A percentile compares a stretch with the other conserved stretches of the same genome.
Conservation (phyloP, 2,797 vertebrate genomes). For the Hyperoplus lanceolatus region DNA sequence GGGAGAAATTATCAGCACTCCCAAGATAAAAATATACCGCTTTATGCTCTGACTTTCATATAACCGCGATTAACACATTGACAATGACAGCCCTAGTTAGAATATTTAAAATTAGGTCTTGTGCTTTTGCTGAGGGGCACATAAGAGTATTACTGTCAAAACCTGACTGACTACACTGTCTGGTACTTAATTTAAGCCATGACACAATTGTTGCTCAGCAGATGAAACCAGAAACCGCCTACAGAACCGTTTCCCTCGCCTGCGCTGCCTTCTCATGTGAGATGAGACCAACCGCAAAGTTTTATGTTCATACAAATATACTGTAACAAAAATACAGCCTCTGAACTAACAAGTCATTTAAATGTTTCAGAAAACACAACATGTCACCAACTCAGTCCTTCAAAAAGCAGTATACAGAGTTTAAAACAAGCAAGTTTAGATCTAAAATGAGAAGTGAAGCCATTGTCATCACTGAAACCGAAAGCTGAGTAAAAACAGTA, state of each 20-base stretch:
- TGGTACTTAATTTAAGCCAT: not conserved
- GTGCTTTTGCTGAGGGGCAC: constrained; percentile 12
- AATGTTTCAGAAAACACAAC: not conserved
- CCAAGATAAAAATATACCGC: too few species aligned
- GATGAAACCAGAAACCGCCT: not conserved
- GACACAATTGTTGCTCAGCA: not conserved
- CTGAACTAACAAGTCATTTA: not conserved
- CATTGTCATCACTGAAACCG: constrained; percentile 3
- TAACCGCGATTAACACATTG: too few species aligned
- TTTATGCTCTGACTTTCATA: too few species aligned
- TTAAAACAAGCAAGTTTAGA: not conserved
- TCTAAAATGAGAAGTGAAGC: too few species aligned
- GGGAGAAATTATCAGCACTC: too few species aligned
- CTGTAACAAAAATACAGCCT: not conserved
- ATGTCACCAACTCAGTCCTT: not conserved
- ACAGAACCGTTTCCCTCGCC: not conserved
- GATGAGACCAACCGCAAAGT: not conserved
- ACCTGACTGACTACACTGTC: not conserved
- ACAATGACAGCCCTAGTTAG: not conserved
- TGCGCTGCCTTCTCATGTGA: not conserved
- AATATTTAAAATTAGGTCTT: not conserved
- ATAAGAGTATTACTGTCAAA: constrained; percentile 11
- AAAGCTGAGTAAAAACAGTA: constrained; percentile 25
- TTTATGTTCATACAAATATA: not conserved
- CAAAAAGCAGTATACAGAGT: not conserved